phyloP scores from a whole-genome alignment of 2,797 vertebrate species.

The Chelidonichthys spinosus region DNA sequence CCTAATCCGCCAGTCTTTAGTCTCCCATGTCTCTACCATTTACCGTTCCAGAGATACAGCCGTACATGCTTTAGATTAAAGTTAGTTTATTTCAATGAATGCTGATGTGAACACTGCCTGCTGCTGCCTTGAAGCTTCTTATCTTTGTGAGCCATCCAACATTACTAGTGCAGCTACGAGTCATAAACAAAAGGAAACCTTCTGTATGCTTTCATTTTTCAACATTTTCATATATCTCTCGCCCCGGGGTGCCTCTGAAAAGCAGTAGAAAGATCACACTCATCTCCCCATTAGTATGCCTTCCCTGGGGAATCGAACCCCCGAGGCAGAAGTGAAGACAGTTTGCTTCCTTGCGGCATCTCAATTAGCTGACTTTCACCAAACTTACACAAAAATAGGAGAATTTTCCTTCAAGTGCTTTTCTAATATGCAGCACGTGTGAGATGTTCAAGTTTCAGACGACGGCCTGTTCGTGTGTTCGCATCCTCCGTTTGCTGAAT shows the following conservation, averaged over 20 bases:
- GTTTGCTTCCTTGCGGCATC: slow-evolving; percentile 1
- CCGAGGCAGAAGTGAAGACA: slow-evolving; percentile 2
- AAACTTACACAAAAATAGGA: background rate
- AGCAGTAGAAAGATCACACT: slow-evolving; percentile 2
- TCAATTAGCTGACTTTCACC: slow-evolving; percentile 2
- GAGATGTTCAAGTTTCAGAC: background rate
- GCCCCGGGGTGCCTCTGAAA: slow-evolving; percentile 12
- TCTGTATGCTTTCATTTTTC: slow-evolving; percentile 7
- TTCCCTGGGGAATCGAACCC: background rate
- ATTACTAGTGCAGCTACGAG: background rate
- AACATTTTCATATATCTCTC: slow-evolving; percentile 7
- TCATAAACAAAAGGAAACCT: slow-evolving; percentile 8
- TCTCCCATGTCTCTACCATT: too few species aligned
- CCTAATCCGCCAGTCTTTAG: too few species aligned
- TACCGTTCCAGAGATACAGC: too few species aligned
- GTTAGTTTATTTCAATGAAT: slow-evolving; percentile 1
- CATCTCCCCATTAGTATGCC: slow-evolving; percentile 12
- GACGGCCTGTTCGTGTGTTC: background rate
- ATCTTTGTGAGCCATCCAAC: background rate
- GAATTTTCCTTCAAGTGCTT: background rate
- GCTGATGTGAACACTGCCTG: background rate
- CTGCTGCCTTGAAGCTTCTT: background rate
- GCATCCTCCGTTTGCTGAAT: background rate
- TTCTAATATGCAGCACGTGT: background rate
- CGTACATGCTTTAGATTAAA: background rate